Percentiles rank a stretch among this genome's conserved stretches.
Evolutionary conservation across 1,140 invertebrate species (phyloP).

Genomic region (Cheumatopsyche charites): DNA sequence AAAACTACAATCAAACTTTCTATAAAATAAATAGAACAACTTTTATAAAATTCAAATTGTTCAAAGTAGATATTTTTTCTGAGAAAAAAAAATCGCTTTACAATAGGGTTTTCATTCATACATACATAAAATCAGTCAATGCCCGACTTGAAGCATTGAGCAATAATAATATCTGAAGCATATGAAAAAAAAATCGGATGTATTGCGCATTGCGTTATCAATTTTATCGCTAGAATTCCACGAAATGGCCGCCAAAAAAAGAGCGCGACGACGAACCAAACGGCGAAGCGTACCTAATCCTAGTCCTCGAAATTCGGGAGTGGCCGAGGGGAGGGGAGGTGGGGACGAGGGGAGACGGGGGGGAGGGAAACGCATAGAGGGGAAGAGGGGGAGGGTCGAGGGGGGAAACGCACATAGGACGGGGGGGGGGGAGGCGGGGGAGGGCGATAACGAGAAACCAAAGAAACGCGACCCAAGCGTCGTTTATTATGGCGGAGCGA

Average conservation of each 20-base stretch:
- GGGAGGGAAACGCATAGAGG: slow-evolving; percentile 22
- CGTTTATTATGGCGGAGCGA: slow-evolving; percentile 12
- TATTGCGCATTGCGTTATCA: neutral
- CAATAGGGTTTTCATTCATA: too few species aligned
- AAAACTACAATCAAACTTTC: too few species aligned
- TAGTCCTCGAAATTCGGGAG: slow-evolving; percentile 36
- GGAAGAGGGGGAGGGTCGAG: slow-evolving; percentile 31
- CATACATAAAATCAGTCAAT: too few species aligned
- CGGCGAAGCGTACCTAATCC: too few species aligned
- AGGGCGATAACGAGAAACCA: slow-evolving; percentile 45
- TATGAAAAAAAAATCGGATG: neutral
- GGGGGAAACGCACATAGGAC: slow-evolving; percentile 12
- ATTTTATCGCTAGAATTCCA: slow-evolving; percentile 20
- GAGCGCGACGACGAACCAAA: slow-evolving; percentile 18
- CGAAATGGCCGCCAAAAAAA: slow-evolving; percentile 38
- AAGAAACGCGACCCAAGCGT: slow-evolving; percentile 41
- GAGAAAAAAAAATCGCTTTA: too few species aligned
- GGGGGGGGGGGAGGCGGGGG: slow-evolving; percentile 31
- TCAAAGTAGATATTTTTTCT: too few species aligned
- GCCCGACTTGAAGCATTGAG: too few species aligned
- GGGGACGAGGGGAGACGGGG: slow-evolving; percentile 26
- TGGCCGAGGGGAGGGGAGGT: slow-evolving; percentile 25
- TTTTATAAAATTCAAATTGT: too few species aligned
- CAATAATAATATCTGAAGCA: too few species aligned
- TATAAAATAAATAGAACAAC: too few species aligned